Percentiles rank a stretch among this genome's conserved stretches.
Evolutionary conservation across 1,140 invertebrate genomes (phyloP).

Genomic region (Drosophila suzukii): DNA sequence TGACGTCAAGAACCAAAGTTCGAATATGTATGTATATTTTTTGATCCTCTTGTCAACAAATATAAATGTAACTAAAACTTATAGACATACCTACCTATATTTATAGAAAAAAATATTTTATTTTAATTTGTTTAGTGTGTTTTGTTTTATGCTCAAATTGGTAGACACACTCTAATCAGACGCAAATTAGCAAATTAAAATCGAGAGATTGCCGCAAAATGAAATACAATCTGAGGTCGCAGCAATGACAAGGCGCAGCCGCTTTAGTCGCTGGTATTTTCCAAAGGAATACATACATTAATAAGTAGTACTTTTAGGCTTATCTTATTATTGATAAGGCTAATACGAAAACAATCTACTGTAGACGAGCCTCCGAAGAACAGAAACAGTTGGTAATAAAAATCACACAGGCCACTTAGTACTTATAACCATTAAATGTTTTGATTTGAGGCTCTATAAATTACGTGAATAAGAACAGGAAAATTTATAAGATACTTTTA

Average conservation of each 20-base stretch:
- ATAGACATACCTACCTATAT: not conserved
- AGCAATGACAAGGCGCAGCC: slow-evolving; percentile 41
- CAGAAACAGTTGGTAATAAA: slow-evolving; percentile 4
- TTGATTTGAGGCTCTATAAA: not conserved
- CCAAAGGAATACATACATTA: not conserved
- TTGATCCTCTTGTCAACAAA: not conserved
- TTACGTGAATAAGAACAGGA: no score
- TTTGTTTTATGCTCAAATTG: slow-evolving; percentile 19
- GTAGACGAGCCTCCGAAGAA: slow-evolving; percentile 12
- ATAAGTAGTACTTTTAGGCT: slow-evolving; percentile 1
- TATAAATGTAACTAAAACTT: not conserved
- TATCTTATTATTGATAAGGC: slow-evolving; percentile 13
- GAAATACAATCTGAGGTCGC: slow-evolving; percentile 38
- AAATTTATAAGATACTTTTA: no score
- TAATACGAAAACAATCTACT: not conserved
- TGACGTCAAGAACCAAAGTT: slow-evolving; percentile 27
- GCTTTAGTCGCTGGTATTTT: slow-evolving; percentile 2
- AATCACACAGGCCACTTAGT: slow-evolving; percentile 11
- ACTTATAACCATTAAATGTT: not conserved
- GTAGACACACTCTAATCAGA: slow-evolving; percentile 30
- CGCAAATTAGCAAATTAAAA: slow-evolving; percentile 19
- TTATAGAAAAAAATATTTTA: slow-evolving; percentile 1
- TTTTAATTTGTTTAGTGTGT: slow-evolving; percentile 2
- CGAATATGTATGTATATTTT: not conserved
- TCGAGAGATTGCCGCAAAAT: slow-evolving; percentile 9